These are phyloP conservation scores for Zygothrica quintamaculata DNA, from an alignment of 2,888 invertebrate species.

Conservation along the genomic window DNA sequence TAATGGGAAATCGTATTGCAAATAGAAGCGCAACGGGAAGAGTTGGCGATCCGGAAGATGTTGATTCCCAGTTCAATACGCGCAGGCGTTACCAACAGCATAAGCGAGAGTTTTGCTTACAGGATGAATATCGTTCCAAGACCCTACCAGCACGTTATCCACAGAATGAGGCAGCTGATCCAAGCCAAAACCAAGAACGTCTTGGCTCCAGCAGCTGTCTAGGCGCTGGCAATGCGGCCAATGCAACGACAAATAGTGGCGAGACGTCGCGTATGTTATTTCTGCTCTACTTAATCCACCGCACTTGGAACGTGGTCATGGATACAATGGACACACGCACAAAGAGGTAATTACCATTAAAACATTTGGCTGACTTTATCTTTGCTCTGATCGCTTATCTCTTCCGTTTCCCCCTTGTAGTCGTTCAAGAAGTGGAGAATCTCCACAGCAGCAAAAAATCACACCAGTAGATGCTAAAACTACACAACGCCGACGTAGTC, in stretches of 20 bases:
- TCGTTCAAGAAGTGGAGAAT: constrained; percentile 42
- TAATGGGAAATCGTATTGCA: constrained; percentile 67
- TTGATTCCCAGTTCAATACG: constrained; percentile 56
- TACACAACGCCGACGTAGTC: constrained; percentile 44
- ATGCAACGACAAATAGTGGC: constrained; percentile 66
- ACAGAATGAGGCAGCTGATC: constrained; percentile 7
- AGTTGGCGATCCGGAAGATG: constrained; percentile 41
- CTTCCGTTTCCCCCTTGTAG: constrained; percentile 15
- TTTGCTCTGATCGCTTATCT: neutral
- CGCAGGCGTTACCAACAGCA: constrained; percentile 71
- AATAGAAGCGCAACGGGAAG: constrained; percentile 23
- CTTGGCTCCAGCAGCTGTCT: constrained; percentile 67
- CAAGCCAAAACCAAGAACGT: constrained; percentile 9
- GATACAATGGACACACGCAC: constrained; percentile 87
- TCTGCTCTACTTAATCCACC: constrained; percentile 88
- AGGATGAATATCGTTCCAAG: constrained; percentile 73
- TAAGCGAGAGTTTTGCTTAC: constrained; percentile 65
- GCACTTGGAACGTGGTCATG: constrained; percentile 89
- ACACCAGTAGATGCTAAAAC: too few relatives aligned
- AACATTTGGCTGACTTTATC: neutral
- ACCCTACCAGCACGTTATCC: constrained; percentile 76
- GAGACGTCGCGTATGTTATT: constrained; percentile 88
- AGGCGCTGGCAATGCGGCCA: constrained; percentile 44
- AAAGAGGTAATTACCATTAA: constrained; percentile 84
- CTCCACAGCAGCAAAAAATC: constrained; percentile 42